A percentile compares a stretch with the other conserved stretches of the same genome.
These are phyloP conservation scores for Peromyscus californicus DNA, from an alignment of 2,113 vertebrate genomes.

Conservation along the genomic window DNA sequence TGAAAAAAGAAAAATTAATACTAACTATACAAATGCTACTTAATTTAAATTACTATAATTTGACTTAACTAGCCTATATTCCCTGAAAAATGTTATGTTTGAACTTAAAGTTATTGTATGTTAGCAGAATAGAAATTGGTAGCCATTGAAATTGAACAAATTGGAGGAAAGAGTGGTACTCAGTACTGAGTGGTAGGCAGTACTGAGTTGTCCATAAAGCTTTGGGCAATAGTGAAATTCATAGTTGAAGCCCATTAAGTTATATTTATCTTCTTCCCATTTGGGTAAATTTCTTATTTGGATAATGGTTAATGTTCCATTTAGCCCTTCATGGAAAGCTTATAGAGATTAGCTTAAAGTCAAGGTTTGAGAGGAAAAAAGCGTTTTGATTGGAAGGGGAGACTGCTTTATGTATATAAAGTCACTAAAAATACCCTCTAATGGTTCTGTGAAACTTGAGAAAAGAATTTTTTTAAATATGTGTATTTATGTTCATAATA, in stretches of 20 bases:
- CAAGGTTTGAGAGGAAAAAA: slow-evolving; percentile 26
- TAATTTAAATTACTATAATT: slow-evolving; percentile 48
- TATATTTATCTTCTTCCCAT: background rate
- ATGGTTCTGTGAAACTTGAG: background rate
- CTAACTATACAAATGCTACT: slow-evolving; percentile 14
- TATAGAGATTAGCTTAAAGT: slow-evolving; percentile 18
- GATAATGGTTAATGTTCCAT: background rate
- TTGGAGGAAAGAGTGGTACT: background rate
- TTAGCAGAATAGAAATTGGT: slow-evolving; percentile 20
- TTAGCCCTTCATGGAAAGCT: background rate
- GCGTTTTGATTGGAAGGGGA: slow-evolving; percentile 24
- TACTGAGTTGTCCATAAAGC: background rate
- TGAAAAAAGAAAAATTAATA: slow-evolving; percentile 22
- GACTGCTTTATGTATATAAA: slow-evolving; percentile 9
- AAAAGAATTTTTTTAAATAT: slow-evolving; percentile 26
- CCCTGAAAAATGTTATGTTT: slow-evolving; percentile 7
- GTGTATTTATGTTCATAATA: slow-evolving; percentile 20
- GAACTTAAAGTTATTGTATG: background rate
- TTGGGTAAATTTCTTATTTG: slow-evolving; percentile 15
- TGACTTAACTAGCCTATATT: background rate
- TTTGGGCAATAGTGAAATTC: slow-evolving; percentile 47
- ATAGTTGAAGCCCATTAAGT: background rate
- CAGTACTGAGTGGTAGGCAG: background rate
- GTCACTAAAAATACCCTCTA: slow-evolving; percentile 21
- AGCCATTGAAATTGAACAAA: background rate